Evolutionary conservation across 2,888 invertebrate genomes (phyloP), one percentile per base, ranked within the genome.

Genomic region (Drosophila birchii): DNA sequence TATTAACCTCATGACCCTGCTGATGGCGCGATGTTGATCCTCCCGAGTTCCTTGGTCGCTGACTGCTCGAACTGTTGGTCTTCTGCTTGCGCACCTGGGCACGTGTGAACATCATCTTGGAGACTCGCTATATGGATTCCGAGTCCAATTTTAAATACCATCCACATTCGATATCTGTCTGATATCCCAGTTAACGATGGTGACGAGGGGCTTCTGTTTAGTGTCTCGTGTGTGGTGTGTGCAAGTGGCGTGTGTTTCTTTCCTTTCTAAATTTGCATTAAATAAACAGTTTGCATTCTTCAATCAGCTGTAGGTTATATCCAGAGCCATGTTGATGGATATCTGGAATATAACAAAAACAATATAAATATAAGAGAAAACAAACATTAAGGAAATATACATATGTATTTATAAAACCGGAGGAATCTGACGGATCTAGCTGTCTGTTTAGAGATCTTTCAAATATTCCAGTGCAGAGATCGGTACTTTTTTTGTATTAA

Each of bases 31-130:
- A 77, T 16, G 81, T 78, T 41, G 83, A 84, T 55, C 67, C 68
- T 16, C 87, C 89, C 20, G 81, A 80, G 51, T 72, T 77, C 38
- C 90, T 82, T 18, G 90, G 83, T 34, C 91, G 81, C 70, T 90
- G 90, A 79, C 86, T 90, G 79, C 82, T 82, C 62, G 86, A 68
- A 67, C 88, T 89, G 79, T 78, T 90, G 47, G 89, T 72, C 89
- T 92, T 91, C 83, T 94, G 94, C 90, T 94, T 95, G 80, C 94
- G 94, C 91, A 94, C 94, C 74, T 94, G 94, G 89, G 94, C 94
- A 84, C 95, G 95, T 83, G 95, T 95, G 92, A 95, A 95, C 95
- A 95, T 95, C 95, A 95, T 95, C 78, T 90, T 83, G 68, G 20
- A 78, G 79, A 74, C 67, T 44, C 36, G 69, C 70, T 49, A 26